Evolutionary conservation across 2,888 invertebrate species (phyloP).

Genomic region (Philaethria dido): DNA sequence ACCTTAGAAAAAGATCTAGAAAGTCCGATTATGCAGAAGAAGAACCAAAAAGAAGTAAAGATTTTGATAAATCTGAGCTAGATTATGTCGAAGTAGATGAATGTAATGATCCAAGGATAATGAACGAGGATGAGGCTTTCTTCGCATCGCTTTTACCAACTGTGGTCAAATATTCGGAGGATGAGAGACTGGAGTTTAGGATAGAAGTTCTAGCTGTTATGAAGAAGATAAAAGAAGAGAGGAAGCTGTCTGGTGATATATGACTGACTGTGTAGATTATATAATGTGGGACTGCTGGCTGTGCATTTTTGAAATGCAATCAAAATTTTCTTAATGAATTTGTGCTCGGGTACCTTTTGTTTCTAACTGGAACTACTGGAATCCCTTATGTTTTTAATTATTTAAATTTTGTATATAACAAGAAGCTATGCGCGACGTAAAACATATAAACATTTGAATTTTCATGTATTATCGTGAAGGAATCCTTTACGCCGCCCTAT

Average conservation of each 20-base stretch:
- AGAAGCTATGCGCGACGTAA: no score
- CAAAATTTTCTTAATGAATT: no score
- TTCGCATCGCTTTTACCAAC: slow-evolving; percentile 74
- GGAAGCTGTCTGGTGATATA: slow-evolving; percentile 51
- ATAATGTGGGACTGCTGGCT: no score
- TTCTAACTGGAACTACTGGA: no score
- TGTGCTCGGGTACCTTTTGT: no score
- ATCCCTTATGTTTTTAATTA: no score
- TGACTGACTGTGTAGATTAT: neutral
- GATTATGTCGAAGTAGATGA: slow-evolving; percentile 62
- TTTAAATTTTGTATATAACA: no score
- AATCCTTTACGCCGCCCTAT: no score
- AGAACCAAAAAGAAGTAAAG: slow-evolving; percentile 31
- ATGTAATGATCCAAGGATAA: slow-evolving; percentile 63
- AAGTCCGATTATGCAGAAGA: slow-evolving; percentile 43
- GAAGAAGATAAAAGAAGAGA: slow-evolving; percentile 68
- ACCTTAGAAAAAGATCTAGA: slow-evolving; percentile 50
- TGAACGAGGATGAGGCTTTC: slow-evolving; percentile 80
- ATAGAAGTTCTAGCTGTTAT: slow-evolving; percentile 71
- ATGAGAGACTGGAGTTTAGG: slow-evolving; percentile 72
- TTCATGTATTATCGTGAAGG: no score
- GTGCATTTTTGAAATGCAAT: no score
- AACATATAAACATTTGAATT: no score
- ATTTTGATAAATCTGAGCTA: slow-evolving; percentile 47
- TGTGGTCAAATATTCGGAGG: slow-evolving; percentile 71